Percentiles rank a stretch among this genome's conserved stretches.
Evolutionary conservation across 2,888 invertebrate genomes (phyloP).

Genomic region (Ochropacha duplaris): DNA sequence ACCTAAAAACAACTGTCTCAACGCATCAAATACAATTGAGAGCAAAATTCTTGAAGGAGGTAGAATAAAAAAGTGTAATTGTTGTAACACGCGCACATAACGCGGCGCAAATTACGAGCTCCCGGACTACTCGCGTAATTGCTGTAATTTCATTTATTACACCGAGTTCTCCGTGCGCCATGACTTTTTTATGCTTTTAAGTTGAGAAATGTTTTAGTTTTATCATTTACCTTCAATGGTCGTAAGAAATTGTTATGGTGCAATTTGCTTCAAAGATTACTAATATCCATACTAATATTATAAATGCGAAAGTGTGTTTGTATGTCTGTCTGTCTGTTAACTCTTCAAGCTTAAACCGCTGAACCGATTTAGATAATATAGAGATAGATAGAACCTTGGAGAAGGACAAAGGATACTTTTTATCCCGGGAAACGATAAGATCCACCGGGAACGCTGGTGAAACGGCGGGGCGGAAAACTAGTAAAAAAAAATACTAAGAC

Average conservation of each 20-base stretch:
- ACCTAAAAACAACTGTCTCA: neutral
- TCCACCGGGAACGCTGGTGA: too few species aligned
- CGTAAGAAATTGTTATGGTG: too few species aligned
- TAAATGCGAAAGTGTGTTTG: too few species aligned
- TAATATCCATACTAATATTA: neutral
- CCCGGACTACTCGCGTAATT: conserved; percentile 45
- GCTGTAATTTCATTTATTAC: conserved; percentile 47
- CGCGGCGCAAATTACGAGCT: conserved; percentile 34
- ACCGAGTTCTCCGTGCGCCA: conserved; percentile 27
- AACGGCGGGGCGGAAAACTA: too few species aligned
- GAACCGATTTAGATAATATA: too few species aligned
- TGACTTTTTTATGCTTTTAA: neutral
- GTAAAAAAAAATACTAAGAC: too few species aligned
- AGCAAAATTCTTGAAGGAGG: conserved; percentile 6
- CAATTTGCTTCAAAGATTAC: neutral
- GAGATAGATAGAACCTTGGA: too few species aligned
- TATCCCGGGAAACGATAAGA: too few species aligned
- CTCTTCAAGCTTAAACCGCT: too few species aligned
- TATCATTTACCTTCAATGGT: neutral
- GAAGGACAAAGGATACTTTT: too few species aligned
- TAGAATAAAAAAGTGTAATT: conserved; percentile 6
- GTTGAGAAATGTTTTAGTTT: neutral
- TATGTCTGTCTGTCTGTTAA: too few species aligned
- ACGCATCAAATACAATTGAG: neutral
- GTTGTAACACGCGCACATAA: neutral